Base-by-base conservation (phyloP, 2,797 vertebrate genomes). In the Fistularia tabacaria region DNA sequence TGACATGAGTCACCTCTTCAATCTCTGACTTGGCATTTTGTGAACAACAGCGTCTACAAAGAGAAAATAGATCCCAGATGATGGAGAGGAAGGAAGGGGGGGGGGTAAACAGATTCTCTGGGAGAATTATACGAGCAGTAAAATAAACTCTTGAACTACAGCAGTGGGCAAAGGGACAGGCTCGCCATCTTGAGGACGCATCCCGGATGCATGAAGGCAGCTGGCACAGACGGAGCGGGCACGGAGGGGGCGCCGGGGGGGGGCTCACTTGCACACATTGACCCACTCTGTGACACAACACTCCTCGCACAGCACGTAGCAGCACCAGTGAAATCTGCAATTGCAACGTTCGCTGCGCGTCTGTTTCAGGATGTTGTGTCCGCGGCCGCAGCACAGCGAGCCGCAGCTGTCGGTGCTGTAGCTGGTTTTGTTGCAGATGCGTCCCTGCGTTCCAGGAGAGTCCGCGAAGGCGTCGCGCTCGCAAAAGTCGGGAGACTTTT, bases 241-340 rank as follows among this genome's bases (percentile, higher is more conserved):
- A 12, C 11, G 14, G 43, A 6, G 14, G 14, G 14, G 11, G 9
- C 8, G 14, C 4, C 9, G 11, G 11, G 14, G 25, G 39, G 43
- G 44, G 8, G 37, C 51, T 85, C 90, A 94, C 79, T 94, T 94
- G 89, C 93, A 94, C 49, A 94, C 92, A 7, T 91, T 94, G 82
- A 94, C 91, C 94, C 93, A 96, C 68, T 96, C 92, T 0, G 93
- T 93, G 74, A 94, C 90, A 7, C 90, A 90, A 73, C 95, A 96
- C 88, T 96, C 94, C 14, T 97, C 93, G n/a, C 95, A 97, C 54
- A 96, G 84, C 81, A 97, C 95, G 0, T 95, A 95, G 84, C 95
- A 97, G 79, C 95, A 97, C 95, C 95, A 97, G 83, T 96, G 95
- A 83, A 97, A 97, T 40, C 92, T 89, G 66, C 95, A 97, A 38